Evolutionary conservation across 2,888 invertebrate species (phyloP), one percentile per base, ranked within the genome.

Genomic region (Eledona agricola): DNA sequence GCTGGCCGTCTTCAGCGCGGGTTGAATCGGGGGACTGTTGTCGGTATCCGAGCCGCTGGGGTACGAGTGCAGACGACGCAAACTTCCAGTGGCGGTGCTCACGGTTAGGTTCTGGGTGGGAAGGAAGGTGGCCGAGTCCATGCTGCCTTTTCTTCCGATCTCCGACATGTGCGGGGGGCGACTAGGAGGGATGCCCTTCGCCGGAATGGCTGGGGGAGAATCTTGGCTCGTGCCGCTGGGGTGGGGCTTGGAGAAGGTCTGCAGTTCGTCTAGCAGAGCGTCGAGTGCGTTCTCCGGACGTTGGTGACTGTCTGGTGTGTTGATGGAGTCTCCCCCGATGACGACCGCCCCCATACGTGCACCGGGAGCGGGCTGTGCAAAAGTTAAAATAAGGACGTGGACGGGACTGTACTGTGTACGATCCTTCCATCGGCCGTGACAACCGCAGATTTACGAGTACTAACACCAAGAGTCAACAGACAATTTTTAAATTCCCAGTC

Each of bases 231-330:
- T 22, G 10, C 42, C 55, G 31, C 51, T 60, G 58, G 57, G 58
- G 57, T 73, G 78, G 31, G 92, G 92, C 74, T 88, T 87, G 45
- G 92, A 87, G 77, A 93, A 93, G 17, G 93, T 93, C 78, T 93
- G 92, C 61, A 93, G 83, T 78, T 94, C 93, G 77, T 93, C 93
- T 90, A 94, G 80, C 88, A 94, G 79, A 86, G 92, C 92, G 87
- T 94, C 94, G 89, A 94, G 92, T 86, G 93, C 92, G 89, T 93
- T 94, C 87, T 93, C 93, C 83, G 91, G 83, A 80, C 88, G 86
- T 79, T 82, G 81, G 78, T 65, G 63, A 74, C 79, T 72, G 80
- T 80, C 78, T 78, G 78, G 51, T 79, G 77, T 47, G 80, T 70
- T 73, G 80, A 82, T 80, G 81, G 62, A 55, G 67, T 72, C 72